phyloP scores from a whole-genome alignment of 2,113 vertebrate genomes.

The Pitta sordida region DNA sequence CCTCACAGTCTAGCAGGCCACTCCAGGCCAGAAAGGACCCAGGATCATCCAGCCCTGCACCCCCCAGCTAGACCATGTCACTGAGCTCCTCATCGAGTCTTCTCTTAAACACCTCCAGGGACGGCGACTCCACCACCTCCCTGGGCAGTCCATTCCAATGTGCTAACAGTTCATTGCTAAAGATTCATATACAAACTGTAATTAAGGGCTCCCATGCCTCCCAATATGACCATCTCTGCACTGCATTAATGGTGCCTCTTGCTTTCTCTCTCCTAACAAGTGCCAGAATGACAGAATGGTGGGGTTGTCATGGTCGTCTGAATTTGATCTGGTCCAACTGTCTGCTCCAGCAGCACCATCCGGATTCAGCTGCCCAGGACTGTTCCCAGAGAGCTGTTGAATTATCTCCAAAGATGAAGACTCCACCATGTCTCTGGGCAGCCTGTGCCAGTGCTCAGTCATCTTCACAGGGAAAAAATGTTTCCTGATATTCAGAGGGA shows the following conservation, averaged over 20 bases:
- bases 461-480: too few relatives aligned
- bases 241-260: neutral
- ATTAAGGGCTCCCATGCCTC: neutral
- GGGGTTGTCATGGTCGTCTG: neutral
- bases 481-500: too few relatives aligned
- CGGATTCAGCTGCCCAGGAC: neutral
- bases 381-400: fast-evolving
- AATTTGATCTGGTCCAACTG: neutral
- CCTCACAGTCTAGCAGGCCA: too few relatives aligned
- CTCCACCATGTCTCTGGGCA: neutral
- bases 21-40: too few relatives aligned
- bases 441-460: too few relatives aligned
- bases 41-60: too few relatives aligned
- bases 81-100: too few relatives aligned
- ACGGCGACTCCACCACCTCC: too few relatives aligned
- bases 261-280: neutral
- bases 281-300: neutral
- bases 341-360: neutral
- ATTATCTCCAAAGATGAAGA: neutral
- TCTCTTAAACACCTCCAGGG: too few relatives aligned
- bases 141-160: too few relatives aligned
- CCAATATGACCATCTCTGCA: fast-evolving
- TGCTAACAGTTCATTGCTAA: neutral
- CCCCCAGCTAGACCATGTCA: too few relatives aligned
- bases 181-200: neutral